These are phyloP conservation scores for Octonoba sinensis DNA, from an alignment of 2,888 invertebrate species.

Conservation along the genomic window DNA sequence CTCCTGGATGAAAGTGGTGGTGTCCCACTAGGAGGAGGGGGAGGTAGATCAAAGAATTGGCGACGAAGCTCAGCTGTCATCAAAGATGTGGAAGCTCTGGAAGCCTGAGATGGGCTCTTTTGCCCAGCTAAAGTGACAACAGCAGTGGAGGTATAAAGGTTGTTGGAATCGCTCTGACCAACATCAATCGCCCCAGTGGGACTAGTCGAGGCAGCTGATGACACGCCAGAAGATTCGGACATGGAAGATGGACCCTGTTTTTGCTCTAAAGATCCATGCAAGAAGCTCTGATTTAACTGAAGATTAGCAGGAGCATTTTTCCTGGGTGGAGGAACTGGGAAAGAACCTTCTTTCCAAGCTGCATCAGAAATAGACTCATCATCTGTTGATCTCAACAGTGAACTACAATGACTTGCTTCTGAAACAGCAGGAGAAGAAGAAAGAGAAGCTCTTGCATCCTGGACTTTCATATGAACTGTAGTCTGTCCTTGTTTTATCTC, in stretches of 20 bases:
- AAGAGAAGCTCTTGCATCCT: conserved; percentile 43
- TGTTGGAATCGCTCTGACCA: conserved; percentile 41
- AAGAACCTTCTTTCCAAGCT: conserved; percentile 32
- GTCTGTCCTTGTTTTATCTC: conserved; percentile 33
- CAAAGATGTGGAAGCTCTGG: conserved; percentile 42
- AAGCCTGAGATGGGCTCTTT: conserved; percentile 30
- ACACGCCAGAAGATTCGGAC: conserved; percentile 57
- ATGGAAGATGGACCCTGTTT: conserved; percentile 37
- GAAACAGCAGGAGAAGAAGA: conserved; percentile 58
- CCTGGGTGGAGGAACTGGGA: conserved; percentile 53
- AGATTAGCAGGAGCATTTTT: conserved; percentile 49
- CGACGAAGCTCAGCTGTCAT: conserved; percentile 54
- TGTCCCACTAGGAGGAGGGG: conserved; percentile 13
- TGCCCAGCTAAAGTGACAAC: conserved; percentile 52
- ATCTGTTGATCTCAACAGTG: conserved; percentile 41
- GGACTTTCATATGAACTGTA: conserved; percentile 14
- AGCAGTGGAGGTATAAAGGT: conserved; percentile 54
- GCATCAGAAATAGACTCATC: conserved; percentile 54
- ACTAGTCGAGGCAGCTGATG: conserved; percentile 58
- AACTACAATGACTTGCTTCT: conserved; percentile 58
- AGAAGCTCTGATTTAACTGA: conserved; percentile 50
- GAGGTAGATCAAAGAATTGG: conserved; percentile 60
- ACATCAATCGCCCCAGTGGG: conserved; percentile 37
- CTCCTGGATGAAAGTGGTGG: conserved; percentile 18
- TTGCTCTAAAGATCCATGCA: conserved; percentile 36